These are phyloP conservation scores for Centroberyx gerrardi DNA, from an alignment of 2,797 vertebrate genomes.

Conservation along the genomic window DNA sequence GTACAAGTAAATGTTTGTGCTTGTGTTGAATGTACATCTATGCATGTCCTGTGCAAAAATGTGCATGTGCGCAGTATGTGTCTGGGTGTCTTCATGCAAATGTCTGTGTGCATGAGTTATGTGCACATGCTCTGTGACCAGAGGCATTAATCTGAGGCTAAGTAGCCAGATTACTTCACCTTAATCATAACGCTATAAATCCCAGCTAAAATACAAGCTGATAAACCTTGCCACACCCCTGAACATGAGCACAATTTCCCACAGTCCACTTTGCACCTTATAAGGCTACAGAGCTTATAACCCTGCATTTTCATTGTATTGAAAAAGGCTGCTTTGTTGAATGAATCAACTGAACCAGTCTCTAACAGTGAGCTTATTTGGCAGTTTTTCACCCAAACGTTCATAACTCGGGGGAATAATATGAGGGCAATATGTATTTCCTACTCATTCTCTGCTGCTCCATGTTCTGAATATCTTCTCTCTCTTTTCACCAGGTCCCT, in stretches of 20 bases:
- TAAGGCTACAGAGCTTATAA: constrained; percentile 49
- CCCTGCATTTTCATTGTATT: constrained; percentile 36
- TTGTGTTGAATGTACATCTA: not conserved
- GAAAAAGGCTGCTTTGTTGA: constrained; percentile 30
- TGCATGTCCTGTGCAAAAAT: not conserved
- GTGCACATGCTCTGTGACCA: not conserved
- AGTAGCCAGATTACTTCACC: not conserved
- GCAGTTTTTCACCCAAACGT: constrained; percentile 44
- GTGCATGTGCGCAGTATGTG: not conserved
- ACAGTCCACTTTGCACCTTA: constrained; percentile 47
- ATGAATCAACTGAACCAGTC: not conserved
- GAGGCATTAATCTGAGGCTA: not conserved
- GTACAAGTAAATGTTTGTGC: not conserved
- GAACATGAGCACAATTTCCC: constrained; percentile 23
- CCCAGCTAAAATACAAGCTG: constrained; percentile 34
- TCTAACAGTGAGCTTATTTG: constrained; percentile 38
- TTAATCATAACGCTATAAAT: not conserved
- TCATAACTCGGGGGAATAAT: constrained; percentile 34
- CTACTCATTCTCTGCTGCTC: constrained; percentile 42
- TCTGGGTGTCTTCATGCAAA: not conserved
- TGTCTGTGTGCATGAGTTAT: not conserved
- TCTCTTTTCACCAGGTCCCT: constrained; percentile 12
- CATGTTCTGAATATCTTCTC: constrained; percentile 31
- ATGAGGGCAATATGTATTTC: constrained; percentile 37
- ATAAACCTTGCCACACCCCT: constrained; percentile 48